Evolutionary conservation across 2,888 invertebrate species (phyloP).

Genomic region (Lepidocyrtinus sp.): DNA sequence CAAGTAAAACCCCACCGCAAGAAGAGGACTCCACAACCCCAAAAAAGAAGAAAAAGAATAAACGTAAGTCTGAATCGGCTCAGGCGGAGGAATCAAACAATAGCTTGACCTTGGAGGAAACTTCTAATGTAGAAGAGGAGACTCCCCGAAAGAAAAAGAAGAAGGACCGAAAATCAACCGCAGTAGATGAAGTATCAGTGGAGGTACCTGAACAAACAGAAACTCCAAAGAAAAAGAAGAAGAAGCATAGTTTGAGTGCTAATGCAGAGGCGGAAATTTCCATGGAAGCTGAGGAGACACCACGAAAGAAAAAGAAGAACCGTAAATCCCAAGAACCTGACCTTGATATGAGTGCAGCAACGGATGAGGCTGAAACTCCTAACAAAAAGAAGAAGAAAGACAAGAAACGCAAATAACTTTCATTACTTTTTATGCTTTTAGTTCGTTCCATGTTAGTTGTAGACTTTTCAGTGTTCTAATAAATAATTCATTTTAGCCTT

Average conservation of each 20-base stretch:
- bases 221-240: constrained; percentile 23
- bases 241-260: neutral
- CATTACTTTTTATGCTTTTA: constrained; percentile 6
- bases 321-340: constrained; percentile 13
- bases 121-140: constrained; percentile 21
- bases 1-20: neutral
- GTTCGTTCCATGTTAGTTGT: too few species aligned
- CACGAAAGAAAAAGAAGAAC: constrained; percentile 19
- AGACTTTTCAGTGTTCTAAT: too few species aligned
- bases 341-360: neutral
- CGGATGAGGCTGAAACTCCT: constrained; percentile 1
- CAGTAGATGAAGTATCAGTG: neutral
- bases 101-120: neutral
- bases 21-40: neutral
- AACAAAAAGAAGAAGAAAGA: constrained; percentile 50
- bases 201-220: neutral
- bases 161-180: constrained; percentile 17
- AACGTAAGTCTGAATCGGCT: constrained; percentile 14
- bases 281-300: neutral
- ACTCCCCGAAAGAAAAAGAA: constrained; percentile 38
- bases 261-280: neutral
- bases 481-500: too few species aligned
- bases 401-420: constrained; percentile 3
- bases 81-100: neutral
- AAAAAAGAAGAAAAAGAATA: constrained; percentile 32